A percentile compares a stretch with the other conserved stretches of the same genome.
Conservation (phyloP, 2,888 invertebrate genomes). For the Limnephilus rhombicus region DNA sequence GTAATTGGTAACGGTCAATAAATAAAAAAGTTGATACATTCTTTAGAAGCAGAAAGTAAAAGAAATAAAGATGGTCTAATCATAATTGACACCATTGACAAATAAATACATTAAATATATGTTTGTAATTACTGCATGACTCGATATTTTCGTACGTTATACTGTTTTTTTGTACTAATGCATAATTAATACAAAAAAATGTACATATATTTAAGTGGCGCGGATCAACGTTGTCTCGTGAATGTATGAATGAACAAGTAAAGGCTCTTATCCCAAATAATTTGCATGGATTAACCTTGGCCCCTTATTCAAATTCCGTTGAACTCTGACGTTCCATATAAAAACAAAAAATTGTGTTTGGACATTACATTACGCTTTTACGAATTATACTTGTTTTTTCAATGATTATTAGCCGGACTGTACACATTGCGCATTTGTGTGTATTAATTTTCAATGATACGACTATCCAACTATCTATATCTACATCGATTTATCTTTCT, state of each 20-base stretch:
- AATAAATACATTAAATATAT: background rate
- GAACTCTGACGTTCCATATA: conserved; percentile 48
- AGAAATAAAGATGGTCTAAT: background rate
- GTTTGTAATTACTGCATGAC: background rate
- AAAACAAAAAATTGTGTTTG: background rate
- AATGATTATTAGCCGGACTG: background rate
- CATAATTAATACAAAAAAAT: conserved; percentile 36
- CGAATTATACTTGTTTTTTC: background rate
- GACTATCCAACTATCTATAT: no score
- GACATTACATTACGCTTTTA: background rate
- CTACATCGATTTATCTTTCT: no score
- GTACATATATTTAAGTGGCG: conserved; percentile 39
- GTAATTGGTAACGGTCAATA: no score
- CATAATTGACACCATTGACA: background rate
- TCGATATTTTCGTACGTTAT: background rate
- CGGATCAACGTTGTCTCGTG: conserved; percentile 7
- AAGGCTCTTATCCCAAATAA: conserved; percentile 37
- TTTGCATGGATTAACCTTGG: conserved; percentile 65
- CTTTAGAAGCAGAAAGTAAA: background rate
- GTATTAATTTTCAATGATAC: no score
- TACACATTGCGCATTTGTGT: no score
- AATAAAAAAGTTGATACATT: no score
- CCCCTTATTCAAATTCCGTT: conserved; percentile 53
- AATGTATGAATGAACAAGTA: conserved; percentile 61
- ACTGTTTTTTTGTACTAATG: background rate